Base-by-base conservation (phyloP, 2,113 vertebrate species). In the Hyla sarda region DNA sequence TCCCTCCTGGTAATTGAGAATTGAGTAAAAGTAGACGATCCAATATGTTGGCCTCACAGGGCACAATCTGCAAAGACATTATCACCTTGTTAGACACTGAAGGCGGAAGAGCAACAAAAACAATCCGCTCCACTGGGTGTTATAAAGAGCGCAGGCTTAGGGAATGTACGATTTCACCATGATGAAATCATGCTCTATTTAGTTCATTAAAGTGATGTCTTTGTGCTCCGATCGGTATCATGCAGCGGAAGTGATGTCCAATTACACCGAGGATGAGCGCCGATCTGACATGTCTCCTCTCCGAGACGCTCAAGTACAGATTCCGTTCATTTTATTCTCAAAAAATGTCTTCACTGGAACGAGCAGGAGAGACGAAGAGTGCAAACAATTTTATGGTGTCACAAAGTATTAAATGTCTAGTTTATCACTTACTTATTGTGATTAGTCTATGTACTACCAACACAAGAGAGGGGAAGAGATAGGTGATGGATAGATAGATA, bases 121-220 rank as follows among this genome's bases (percentile, higher is more conserved):
- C 28, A 69, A 32, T 77, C 32, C n/a, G 25, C 37, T 82, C 60
- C 80, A 12, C 62, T 82, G 80, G 45, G 62, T 82, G 80, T 67
- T 69, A 67, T 82, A 82, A 82, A 82, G 45, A 82, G 45, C 50
- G 62, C 56, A 48, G 47, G 58, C 74, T 52, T 12, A 21, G 50
- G 74, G 56, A 67, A 82, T 47, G 56, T 30, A 62, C 80, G 30
- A 30, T 69, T 82, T 47, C 80, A 48, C 45, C 17, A 71, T 82
- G 60, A 82, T 82, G 80, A 67, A 82, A 69, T 82, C 80, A 82
- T 82, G 80, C 80, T 82, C 80, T 82, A 69, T 52, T 82, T 82
- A 82, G 80, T 82, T 67, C 62, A 69, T 82, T 69, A 69, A 82
- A 50, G 60, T 45, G 32, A 77, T 77, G 74, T 77, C 74, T 77